A percentile compares a stretch with the other conserved stretches of the same genome.
Conservation (phyloP, 2,888 invertebrate species). For the Drosophila prostipennis region DNA sequence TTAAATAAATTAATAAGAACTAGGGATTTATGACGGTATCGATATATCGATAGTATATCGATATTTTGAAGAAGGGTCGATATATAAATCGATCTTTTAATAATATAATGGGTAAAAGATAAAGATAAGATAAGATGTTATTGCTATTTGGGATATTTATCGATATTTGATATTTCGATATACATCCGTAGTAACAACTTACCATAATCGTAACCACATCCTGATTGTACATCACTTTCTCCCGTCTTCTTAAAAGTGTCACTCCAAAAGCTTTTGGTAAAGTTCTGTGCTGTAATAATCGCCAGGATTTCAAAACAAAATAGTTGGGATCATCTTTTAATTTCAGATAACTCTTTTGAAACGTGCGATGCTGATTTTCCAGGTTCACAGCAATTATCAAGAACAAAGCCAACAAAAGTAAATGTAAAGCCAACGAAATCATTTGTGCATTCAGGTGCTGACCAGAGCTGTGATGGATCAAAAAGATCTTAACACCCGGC, state of each 20-base stretch:
- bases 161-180: too few species aligned
- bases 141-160: too few species aligned
- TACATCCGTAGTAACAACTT: constrained; percentile 5
- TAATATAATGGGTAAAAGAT: too few species aligned
- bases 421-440: constrained; percentile 25
- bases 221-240: constrained; percentile 22
- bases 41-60: too few species aligned
- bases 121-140: too few species aligned
- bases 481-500: neutral
- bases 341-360: constrained; percentile 32
- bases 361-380: constrained; percentile 43
- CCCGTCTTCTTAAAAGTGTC: constrained; percentile 38
- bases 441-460: constrained; percentile 23
- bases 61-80: too few species aligned
- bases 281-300: constrained; percentile 44
- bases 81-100: too few species aligned
- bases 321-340: constrained; percentile 46
- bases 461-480: neutral
- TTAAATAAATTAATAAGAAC: neutral
- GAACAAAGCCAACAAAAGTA: constrained; percentile 33
- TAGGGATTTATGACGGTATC: too few species aligned
- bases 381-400: constrained; percentile 36
- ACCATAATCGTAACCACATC: constrained; percentile 59
- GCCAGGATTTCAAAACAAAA: constrained; percentile 54
- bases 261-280: constrained; percentile 55